phyloP scores from a whole-genome alignment of 2,113 vertebrate species.

The Brachyhypopomus gauderio region DNA sequence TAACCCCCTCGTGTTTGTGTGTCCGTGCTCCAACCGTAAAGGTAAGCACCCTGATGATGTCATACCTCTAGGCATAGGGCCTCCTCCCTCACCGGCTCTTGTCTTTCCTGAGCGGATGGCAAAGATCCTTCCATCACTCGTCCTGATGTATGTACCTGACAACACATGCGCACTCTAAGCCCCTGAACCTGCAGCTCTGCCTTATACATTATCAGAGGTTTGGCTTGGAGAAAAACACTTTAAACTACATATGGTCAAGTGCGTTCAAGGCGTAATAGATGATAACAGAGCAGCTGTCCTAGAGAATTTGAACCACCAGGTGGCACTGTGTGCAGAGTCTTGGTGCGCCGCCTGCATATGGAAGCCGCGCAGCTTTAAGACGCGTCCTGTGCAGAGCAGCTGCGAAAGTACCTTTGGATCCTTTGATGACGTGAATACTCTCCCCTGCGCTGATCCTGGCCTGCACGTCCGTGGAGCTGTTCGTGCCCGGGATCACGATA shows the following conservation, averaged over 20 bases:
- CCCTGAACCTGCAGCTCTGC: background rate
- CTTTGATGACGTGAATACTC: slow-evolving; percentile 95
- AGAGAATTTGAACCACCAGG: too few relatives aligned
- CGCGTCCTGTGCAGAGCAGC: background rate
- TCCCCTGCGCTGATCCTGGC: slow-evolving; percentile 94
- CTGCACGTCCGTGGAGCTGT: slow-evolving; percentile 93
- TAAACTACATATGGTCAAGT: too few relatives aligned
- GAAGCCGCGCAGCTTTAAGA: too few relatives aligned
- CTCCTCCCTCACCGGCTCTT: slow-evolving; percentile 76
- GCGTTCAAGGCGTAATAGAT: too few relatives aligned
- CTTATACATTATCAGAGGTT: too few relatives aligned
- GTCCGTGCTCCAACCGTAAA: too few relatives aligned
- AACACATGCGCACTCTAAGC: background rate
- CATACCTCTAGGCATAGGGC: slow-evolving; percentile 82
- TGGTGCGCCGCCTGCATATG: too few relatives aligned
- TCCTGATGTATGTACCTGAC: slow-evolving; percentile 94
- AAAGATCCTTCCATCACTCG: slow-evolving; percentile 95
- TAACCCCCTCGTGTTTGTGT: too few relatives aligned
- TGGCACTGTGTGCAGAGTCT: too few relatives aligned
- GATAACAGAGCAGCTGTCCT: too few relatives aligned
- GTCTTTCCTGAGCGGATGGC: slow-evolving; percentile 93
- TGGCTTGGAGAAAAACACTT: too few relatives aligned
- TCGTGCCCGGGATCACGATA: slow-evolving; percentile 97
- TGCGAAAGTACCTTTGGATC: slow-evolving; percentile 87
- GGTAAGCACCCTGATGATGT: background rate